These are phyloP conservation scores for Agelas oroides DNA, from an alignment of 37 sponge, comb jelly and placozoan species.

Conservation along the genomic window DNA sequence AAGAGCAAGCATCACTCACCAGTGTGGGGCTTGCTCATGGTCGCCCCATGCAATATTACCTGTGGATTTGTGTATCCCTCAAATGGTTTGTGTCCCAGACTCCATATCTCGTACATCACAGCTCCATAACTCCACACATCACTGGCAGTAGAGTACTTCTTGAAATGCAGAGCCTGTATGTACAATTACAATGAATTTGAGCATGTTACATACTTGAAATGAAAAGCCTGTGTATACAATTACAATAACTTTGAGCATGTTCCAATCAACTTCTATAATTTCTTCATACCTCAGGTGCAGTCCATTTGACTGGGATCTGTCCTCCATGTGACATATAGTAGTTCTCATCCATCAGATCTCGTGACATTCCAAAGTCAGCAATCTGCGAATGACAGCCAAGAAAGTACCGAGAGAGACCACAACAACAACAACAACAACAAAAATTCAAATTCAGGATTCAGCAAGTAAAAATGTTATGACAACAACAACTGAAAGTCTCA, in stretches of 20 bases:
- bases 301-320: constrained; percentile 57
- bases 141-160: constrained; percentile 60
- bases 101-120: constrained; percentile 67
- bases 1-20: no score
- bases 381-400: no score
- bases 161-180: constrained; percentile 35
- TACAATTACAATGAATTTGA: not conserved
- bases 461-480: no score
- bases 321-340: constrained; percentile 31
- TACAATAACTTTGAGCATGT: not conserved
- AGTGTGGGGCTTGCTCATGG: no score
- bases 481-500: no score
- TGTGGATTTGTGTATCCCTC: constrained; percentile 46
- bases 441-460: no score
- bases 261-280: no score
- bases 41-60: no score
- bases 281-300: constrained; percentile 58
- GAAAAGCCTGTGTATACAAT: not conserved
- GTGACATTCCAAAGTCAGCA: constrained; percentile 58
- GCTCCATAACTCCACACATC: constrained; percentile 57
- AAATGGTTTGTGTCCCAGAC: constrained; percentile 68
- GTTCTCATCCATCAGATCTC: constrained; percentile 31
- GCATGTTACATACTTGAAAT: not conserved
- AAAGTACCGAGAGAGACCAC: no score
- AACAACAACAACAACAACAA: no score